phyloP scores from a whole-genome alignment of 2,113 vertebrate genomes.

The Tursiops truncatus region DNA sequence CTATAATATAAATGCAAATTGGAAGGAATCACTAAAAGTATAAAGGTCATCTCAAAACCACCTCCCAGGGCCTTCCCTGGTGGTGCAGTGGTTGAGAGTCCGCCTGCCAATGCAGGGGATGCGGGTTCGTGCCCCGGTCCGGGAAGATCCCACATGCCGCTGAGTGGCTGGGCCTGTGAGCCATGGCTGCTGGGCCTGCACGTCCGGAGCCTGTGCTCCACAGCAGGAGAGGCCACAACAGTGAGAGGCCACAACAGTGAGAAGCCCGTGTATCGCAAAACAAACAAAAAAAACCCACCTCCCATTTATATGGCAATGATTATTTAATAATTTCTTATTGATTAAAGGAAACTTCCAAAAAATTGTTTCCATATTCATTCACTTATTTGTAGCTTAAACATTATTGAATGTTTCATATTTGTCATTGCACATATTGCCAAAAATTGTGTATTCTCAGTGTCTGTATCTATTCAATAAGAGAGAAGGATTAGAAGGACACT shows the following conservation, averaged over 20 bases:
- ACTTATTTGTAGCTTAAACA: not conserved
- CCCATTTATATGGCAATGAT: not conserved
- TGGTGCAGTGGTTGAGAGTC: too few relatives aligned
- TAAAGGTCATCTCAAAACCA: not conserved
- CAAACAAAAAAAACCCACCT: not conserved
- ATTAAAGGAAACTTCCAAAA: not conserved
- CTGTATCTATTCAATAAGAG: not conserved
- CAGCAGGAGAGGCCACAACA: too few relatives aligned
- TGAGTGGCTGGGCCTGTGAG: too few relatives aligned
- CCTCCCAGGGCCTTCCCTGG: not conserved
- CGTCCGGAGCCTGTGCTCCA: too few relatives aligned
- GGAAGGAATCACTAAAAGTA: not conserved
- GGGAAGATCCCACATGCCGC: too few relatives aligned
- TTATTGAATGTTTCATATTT: not conserved
- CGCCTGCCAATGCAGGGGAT: too few relatives aligned
- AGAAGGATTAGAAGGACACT: not conserved
- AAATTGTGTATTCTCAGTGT: not conserved
- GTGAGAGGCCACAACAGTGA: too few relatives aligned
- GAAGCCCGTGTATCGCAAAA: too few relatives aligned
- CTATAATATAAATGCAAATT: constrained; percentile 39
- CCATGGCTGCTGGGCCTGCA: too few relatives aligned
- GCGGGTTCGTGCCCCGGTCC: too few relatives aligned
- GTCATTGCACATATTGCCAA: not conserved
- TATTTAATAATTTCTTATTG: not conserved
- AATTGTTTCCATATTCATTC: not conserved